Evolutionary conservation across 30 jellyfish, hydroid and myxozoan species (phyloP).

Genomic region (Aurelia sp.): DNA sequence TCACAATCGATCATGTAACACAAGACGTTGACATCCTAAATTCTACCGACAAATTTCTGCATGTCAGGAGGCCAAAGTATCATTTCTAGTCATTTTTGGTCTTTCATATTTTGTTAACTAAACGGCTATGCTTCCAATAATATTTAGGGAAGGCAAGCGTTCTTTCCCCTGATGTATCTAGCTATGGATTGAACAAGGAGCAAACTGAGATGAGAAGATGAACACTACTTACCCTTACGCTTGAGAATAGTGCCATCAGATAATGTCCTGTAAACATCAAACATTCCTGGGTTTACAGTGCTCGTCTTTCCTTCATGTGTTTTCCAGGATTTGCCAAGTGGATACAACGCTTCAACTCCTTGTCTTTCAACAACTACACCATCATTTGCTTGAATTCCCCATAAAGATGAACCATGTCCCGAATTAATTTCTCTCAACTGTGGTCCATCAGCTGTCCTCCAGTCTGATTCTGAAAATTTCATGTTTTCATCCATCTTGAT

Average conservation of each 20-base stretch:
- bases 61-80: too few relatives aligned
- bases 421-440: slow-evolving; percentile 34
- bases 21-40: too few relatives aligned
- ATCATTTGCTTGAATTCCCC: slow-evolving; percentile 41
- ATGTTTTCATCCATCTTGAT: background rate
- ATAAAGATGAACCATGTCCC: slow-evolving; percentile 73
- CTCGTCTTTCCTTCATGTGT: slow-evolving; percentile 5
- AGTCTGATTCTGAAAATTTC: background rate
- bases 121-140: too few relatives aligned
- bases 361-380: slow-evolving; percentile 59
- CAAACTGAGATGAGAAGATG: too few relatives aligned
- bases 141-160: too few relatives aligned
- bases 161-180: too few relatives aligned
- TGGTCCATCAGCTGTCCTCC: slow-evolving; percentile 21
- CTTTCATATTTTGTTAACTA: too few relatives aligned
- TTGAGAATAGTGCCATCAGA: slow-evolving; percentile 12
- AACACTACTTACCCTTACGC: too few relatives aligned
- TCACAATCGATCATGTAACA: too few relatives aligned
- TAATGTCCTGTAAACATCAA: slow-evolving; percentile 12
- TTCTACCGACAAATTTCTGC: too few relatives aligned
- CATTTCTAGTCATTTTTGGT: too few relatives aligned
- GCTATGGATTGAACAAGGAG: too few relatives aligned
- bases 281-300: slow-evolving; percentile 23
- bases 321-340: slow-evolving; percentile 70
- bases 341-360: slow-evolving; percentile 46